Conservation (phyloP, 2,888 invertebrate genomes). For the Proisotoma minuta region DNA sequence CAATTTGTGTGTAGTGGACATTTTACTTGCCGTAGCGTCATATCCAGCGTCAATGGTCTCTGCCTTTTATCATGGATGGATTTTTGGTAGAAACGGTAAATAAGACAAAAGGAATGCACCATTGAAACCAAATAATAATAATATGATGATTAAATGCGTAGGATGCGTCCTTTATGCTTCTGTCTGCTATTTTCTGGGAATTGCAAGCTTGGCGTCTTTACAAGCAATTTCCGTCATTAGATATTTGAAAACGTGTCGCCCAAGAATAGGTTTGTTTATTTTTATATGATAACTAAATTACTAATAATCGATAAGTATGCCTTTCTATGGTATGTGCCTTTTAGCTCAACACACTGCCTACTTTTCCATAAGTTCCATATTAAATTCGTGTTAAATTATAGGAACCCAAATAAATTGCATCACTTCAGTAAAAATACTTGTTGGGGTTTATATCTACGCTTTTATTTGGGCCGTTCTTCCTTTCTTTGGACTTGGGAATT, state of each 20-base stretch:
- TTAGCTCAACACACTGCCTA: neutral
- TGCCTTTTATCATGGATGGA: slow-evolving; percentile 41
- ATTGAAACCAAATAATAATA: too few relatives aligned
- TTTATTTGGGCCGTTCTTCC: slow-evolving; percentile 40
- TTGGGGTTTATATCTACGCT: slow-evolving; percentile 31
- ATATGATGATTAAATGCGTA: slow-evolving; percentile 6
- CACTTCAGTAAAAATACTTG: slow-evolving; percentile 25
- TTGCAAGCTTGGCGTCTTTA: slow-evolving; percentile 40
- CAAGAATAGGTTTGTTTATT: slow-evolving; percentile 26
- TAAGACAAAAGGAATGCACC: neutral
- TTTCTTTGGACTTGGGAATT: slow-evolving; percentile 34
- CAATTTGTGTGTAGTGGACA: slow-evolving; percentile 41
- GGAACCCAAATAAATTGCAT: slow-evolving; percentile 24
- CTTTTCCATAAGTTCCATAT: neutral
- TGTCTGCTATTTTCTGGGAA: slow-evolving; percentile 42
- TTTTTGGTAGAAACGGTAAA: slow-evolving; percentile 40
- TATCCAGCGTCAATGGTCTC: slow-evolving; percentile 40
- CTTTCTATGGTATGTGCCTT: neutral
- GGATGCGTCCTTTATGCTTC: slow-evolving; percentile 43
- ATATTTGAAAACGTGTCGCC: slow-evolving; percentile 42
- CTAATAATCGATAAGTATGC: neutral
- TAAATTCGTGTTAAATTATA: too few relatives aligned
- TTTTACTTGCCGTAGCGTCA: slow-evolving; percentile 35
- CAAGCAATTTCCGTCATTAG: slow-evolving; percentile 39
- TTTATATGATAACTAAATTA: neutral